Evolutionary conservation across 2,113 vertebrate species (phyloP).

Genomic region (Elgaria multicarinata): DNA sequence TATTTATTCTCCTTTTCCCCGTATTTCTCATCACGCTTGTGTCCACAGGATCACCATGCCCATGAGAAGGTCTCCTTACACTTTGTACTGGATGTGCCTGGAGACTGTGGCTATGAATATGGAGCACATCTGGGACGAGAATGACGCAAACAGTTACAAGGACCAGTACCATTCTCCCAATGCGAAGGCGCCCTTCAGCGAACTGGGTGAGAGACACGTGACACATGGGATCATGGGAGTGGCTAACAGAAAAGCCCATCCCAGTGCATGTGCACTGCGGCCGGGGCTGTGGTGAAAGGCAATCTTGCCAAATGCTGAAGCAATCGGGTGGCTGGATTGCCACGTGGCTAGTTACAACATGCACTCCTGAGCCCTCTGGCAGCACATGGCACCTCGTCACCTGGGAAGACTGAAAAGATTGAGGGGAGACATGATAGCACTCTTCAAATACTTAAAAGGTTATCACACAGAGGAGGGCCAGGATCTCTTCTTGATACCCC

Average conservation of each 20-base stretch:
- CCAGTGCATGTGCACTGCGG: too few relatives aligned
- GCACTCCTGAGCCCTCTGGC: background rate
- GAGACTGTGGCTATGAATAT: conserved; percentile 82
- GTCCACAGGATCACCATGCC: conserved; percentile 31
- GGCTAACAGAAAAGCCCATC: too few relatives aligned
- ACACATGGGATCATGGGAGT: too few relatives aligned
- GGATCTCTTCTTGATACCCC: too few relatives aligned
- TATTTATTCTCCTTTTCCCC: background rate
- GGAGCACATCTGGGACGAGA: conserved; percentile 82
- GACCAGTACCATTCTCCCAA: conserved; percentile 81
- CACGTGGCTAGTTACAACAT: background rate
- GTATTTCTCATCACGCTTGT: background rate
- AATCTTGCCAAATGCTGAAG: background rate
- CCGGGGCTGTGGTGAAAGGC: background rate
- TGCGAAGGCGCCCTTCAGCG: conserved; percentile 85
- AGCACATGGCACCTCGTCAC: background rate
- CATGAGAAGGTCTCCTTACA: conserved; percentile 34
- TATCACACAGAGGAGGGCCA: too few relatives aligned
- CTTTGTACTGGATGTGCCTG: conserved; percentile 76
- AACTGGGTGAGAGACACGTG: conserved; percentile 73
- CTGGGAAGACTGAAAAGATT: too few relatives aligned
- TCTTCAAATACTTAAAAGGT: too few relatives aligned
- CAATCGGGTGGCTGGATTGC: background rate
- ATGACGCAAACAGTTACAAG: conserved; percentile 83
- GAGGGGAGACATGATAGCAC: too few relatives aligned